Evolutionary conservation across 2,797 vertebrate species (phyloP).

Genomic region (Dicrostonyx torquatus): DNA sequence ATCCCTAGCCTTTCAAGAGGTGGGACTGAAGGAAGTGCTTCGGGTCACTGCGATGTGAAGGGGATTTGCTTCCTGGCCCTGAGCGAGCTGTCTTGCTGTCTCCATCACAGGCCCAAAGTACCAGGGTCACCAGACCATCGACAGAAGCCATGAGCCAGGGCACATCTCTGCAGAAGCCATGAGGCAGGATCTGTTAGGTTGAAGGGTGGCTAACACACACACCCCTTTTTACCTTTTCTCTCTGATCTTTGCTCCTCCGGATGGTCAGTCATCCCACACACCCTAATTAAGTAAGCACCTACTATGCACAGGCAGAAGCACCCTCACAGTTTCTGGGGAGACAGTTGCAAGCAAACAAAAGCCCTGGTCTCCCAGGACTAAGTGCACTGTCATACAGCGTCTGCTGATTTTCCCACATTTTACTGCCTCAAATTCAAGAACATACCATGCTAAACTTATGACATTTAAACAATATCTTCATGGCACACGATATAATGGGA

Average conservation of each 20-base stretch:
- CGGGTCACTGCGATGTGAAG: background rate
- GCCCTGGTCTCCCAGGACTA: background rate
- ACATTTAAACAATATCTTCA: background rate
- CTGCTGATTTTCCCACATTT: background rate
- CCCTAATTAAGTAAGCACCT: background rate
- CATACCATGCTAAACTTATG: no score
- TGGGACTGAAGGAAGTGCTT: background rate
- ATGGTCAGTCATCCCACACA: background rate
- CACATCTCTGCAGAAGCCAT: background rate
- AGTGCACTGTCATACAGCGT: background rate
- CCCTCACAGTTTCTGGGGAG: rapidly evolving
- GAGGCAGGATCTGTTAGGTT: background rate
- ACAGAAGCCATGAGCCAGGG: background rate
- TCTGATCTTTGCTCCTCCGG: background rate
- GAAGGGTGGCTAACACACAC: background rate
- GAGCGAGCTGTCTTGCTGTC: background rate
- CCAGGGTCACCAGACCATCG: rapidly evolving
- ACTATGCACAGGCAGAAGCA: background rate
- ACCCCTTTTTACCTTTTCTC: background rate
- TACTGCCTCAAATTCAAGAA: background rate
- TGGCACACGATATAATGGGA: background rate
- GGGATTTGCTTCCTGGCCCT: background rate
- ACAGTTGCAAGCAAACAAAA: background rate
- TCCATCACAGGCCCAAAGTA: background rate
- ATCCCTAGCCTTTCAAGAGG: background rate